phyloP scores from a whole-genome alignment of 2,797 vertebrate genomes.

The Phylloscopus collybita region DNA sequence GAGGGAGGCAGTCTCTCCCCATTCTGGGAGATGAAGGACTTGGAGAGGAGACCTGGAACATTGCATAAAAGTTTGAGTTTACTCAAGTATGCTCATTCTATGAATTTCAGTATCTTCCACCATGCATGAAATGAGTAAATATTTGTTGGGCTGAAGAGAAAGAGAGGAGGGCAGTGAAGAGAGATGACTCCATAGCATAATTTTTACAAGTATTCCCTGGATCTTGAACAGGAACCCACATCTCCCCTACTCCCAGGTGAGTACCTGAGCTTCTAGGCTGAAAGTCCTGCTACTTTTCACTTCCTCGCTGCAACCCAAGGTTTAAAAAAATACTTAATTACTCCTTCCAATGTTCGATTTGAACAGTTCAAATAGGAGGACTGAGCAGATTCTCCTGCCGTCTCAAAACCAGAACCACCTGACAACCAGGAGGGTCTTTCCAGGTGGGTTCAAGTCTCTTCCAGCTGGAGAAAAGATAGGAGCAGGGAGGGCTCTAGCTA shows the following conservation, averaged over 20 bases:
- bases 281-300: not conserved
- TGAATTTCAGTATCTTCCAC: not conserved
- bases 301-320: not conserved
- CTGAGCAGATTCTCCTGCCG: not conserved
- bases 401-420: not conserved
- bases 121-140: constrained; percentile 28
- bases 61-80: not conserved
- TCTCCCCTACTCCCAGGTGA: not conserved
- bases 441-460: not conserved
- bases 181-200: not conserved
- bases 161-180: not conserved
- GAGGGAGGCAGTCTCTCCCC: not conserved
- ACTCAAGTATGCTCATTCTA: not conserved
- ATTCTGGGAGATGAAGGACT: not conserved
- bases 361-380: not conserved
- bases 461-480: not conserved
- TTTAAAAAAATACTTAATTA: not conserved
- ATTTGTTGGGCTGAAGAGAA: not conserved
- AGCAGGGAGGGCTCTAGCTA: not conserved
- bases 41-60: not conserved
- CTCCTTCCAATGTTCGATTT: not conserved
- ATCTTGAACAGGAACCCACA: not conserved
- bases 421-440: not conserved
- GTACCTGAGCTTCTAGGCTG: not conserved
- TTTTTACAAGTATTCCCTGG: not conserved